Conservation (phyloP, 92 coral and sea anemone species). For the Zoanthus sansibaricus region DNA sequence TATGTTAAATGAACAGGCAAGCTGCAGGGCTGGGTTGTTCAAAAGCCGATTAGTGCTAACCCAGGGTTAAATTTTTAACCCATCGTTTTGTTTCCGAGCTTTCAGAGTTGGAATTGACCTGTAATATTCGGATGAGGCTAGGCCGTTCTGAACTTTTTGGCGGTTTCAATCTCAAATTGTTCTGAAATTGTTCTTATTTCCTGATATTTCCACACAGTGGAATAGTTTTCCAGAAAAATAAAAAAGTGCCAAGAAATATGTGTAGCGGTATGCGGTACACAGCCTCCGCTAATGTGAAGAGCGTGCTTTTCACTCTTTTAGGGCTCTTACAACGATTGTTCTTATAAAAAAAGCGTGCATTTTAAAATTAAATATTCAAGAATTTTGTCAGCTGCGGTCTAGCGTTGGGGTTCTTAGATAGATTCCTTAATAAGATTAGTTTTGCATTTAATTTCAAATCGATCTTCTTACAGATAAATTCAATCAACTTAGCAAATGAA, state of each 20-base stretch:
- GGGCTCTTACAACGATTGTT: slow-evolving; percentile 9
- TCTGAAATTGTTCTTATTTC: background rate
- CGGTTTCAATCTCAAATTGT: too few relatives aligned
- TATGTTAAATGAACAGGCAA: too few relatives aligned
- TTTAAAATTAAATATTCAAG: background rate
- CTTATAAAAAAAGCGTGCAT: background rate
- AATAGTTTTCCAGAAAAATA: background rate
- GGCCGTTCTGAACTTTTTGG: background rate
- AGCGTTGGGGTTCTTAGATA: background rate
- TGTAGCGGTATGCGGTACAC: background rate
- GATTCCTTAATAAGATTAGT: background rate
- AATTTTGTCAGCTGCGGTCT: background rate
- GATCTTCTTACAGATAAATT: background rate
- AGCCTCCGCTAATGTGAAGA: background rate
- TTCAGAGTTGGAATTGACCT: too few relatives aligned
- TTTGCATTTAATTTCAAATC: background rate
- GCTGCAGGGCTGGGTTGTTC: too few relatives aligned
- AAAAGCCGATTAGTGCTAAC: too few relatives aligned
- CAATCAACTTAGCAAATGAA: slow-evolving; percentile 42
- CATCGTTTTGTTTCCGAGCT: too few relatives aligned
- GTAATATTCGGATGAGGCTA: too few relatives aligned
- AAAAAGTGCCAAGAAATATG: background rate
- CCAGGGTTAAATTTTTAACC: too few relatives aligned
- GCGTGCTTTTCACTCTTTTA: slow-evolving; percentile 2
- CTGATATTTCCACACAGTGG: background rate